Base-by-base conservation (phyloP, 1,140 invertebrate genomes). In the Zaprionus ornatus region DNA sequence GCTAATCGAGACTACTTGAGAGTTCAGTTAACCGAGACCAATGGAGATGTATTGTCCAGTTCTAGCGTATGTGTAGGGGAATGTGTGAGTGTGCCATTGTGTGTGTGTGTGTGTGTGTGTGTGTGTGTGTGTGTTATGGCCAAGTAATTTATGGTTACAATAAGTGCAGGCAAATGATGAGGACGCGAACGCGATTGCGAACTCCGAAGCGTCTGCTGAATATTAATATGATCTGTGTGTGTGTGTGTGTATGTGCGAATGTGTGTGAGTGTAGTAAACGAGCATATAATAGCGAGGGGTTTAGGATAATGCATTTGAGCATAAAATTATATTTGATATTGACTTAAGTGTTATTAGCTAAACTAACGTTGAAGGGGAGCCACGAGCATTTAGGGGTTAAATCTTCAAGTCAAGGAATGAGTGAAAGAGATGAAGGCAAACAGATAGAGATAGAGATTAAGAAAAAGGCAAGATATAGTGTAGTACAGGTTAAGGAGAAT, bases 1-100 rank as follows among this genome's bases (percentile, higher is more conserved):
- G 84, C 84, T 88, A 84, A 88, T 88, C 84, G 80, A 74, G 80
- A 72, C 74, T 72, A 87, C 84, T 87, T 77, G 80, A 75, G 84
- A 80, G 84, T 83, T 83, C 84, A 87, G 80, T 83, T 88, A 83
- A 88, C 80, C 80, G 84, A 83, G 82, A 80, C 80, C 69, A 80
- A 67, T 77, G 69, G 50, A 72, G 59, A 77, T 65, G 23, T 50
- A 57, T 59, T 57, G 37, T 68, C 45, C 45, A 23, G 12, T 19
- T 0, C 29, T 9, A 7, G n/a, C 40, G 45, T 50, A 3, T 50
- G 19, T 50, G 17, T 27, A 6, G 15, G 17, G 13, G 6, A 13
- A n/a, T n/a, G 25, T 48, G 25, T 45, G 37, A 45, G 13, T 13
- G 7, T 37, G 32, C 1, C 6, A 7, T 4, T n/a, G 10, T 35